A percentile compares a stretch with the other conserved stretches of the same genome.
Evolutionary conservation across 2,797 vertebrate genomes (phyloP).

Genomic region (Chrysocyon brachyurus): DNA sequence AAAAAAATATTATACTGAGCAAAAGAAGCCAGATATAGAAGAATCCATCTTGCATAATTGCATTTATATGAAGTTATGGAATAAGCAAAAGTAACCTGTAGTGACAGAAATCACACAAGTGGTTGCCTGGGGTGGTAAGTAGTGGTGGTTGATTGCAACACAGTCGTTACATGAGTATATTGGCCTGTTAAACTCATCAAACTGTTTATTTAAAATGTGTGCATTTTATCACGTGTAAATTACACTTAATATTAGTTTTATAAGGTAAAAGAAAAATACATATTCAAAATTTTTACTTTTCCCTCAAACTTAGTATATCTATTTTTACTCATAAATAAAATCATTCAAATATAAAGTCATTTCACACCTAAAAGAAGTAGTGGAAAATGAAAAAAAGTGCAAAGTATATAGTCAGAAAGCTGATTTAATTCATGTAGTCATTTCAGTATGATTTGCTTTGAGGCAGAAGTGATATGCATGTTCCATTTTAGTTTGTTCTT

Average conservation of each 20-base stretch:
- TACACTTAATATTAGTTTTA: background rate
- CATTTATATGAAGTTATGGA: background rate
- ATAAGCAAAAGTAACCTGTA: background rate
- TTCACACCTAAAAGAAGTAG: conserved; percentile 15
- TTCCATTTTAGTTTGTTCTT: conserved; percentile 6
- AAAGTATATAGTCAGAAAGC: background rate
- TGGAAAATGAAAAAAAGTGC: background rate
- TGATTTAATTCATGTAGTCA: background rate
- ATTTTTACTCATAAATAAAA: background rate
- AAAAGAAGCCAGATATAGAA: conserved; percentile 1
- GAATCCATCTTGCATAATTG: background rate
- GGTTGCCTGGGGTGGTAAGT: background rate
- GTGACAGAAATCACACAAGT: background rate
- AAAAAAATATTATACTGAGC: background rate
- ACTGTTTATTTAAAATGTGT: background rate
- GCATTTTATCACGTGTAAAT: background rate
- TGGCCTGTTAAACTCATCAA: background rate
- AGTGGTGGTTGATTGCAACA: background rate
- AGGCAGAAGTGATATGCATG: background rate
- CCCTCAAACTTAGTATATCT: background rate
- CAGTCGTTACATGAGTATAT: background rate
- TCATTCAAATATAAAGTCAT: background rate
- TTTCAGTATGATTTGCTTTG: conserved; percentile 42
- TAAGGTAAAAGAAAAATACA: background rate
- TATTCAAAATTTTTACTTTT: background rate